Percentiles rank a stretch among this genome's conserved stretches.
Conservation (phyloP, 2,888 invertebrate species). For the Drosophila eohydei region DNA sequence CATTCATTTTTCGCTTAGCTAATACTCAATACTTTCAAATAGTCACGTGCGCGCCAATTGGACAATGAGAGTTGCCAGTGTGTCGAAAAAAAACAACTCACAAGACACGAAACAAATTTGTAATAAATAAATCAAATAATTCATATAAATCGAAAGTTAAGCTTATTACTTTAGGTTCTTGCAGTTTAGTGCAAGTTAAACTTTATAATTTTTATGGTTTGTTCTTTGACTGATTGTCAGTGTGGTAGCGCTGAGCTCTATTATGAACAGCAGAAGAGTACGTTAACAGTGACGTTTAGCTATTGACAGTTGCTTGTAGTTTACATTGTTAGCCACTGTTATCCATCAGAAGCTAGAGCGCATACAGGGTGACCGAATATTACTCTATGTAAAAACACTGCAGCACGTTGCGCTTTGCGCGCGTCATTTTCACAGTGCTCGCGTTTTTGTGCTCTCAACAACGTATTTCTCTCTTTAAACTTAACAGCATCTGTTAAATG, state of each 20-base stretch:
- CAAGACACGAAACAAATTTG: neutral
- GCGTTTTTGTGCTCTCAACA: constrained; percentile 25
- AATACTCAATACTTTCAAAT: constrained; percentile 60
- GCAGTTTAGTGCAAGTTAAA: neutral
- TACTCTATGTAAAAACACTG: constrained; percentile 9
- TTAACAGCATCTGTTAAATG: constrained; percentile 47
- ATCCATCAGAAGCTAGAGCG: neutral
- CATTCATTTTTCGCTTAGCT: constrained; percentile 21
- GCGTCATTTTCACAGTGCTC: constrained; percentile 12
- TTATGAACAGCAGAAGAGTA: constrained; percentile 2
- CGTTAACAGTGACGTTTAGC: constrained; percentile 16
- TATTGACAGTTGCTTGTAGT: constrained; percentile 7
- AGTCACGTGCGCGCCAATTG: constrained; percentile 53
- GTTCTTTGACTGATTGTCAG: neutral
- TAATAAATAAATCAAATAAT: neutral
- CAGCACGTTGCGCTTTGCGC: constrained; percentile 6
- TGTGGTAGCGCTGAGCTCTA: constrained; percentile 21
- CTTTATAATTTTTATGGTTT: neutral
- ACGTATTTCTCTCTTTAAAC: neutral
- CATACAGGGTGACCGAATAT: constrained; percentile 8
- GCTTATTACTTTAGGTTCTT: neutral
- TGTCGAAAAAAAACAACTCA: neutral
- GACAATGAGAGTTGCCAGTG: constrained; percentile 36
- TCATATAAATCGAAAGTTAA: neutral
- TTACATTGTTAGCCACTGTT: constrained; percentile 10